Percentiles rank a stretch among this genome's conserved stretches.
Evolutionary conservation across 2,113 vertebrate species (phyloP).

Genomic region (Loxodonta africana): DNA sequence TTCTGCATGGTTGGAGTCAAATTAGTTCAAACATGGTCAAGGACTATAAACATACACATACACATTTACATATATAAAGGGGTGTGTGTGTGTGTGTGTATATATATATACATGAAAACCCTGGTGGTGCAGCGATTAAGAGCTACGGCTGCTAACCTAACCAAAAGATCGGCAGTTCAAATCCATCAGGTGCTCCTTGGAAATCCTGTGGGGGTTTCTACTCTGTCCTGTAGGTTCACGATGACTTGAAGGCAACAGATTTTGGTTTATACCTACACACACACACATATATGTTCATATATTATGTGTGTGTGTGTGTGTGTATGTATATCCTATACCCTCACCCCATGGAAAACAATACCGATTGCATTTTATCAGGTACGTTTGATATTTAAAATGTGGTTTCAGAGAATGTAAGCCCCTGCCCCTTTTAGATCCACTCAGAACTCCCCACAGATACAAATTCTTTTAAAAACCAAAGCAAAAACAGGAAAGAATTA

Average conservation of each 20-base stretch:
- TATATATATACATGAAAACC: no score
- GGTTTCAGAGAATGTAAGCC: constrained; percentile 54
- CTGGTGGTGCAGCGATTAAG: no score
- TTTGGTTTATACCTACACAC: no score
- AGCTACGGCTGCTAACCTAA: no score
- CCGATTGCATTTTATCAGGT: constrained; percentile 25
- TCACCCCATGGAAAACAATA: background rate
- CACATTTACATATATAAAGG: background rate
- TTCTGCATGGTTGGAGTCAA: background rate
- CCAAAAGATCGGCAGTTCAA: no score
- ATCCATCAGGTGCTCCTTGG: no score
- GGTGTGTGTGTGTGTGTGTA: no score
- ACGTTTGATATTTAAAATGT: constrained; percentile 55
- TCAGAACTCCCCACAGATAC: constrained; percentile 47
- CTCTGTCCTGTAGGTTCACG: no score
- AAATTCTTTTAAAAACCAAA: constrained; percentile 70
- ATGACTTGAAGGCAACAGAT: no score
- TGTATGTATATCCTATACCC: background rate
- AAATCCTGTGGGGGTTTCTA: no score
- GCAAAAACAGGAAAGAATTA: constrained; percentile 63
- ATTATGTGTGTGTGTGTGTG: background rate
- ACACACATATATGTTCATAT: no score
- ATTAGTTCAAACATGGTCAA: background rate
- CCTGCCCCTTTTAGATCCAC: constrained; percentile 44
- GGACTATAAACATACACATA: background rate